phyloP scores from a whole-genome alignment of 2,113 vertebrate genomes.

The Oceanites oceanicus region DNA sequence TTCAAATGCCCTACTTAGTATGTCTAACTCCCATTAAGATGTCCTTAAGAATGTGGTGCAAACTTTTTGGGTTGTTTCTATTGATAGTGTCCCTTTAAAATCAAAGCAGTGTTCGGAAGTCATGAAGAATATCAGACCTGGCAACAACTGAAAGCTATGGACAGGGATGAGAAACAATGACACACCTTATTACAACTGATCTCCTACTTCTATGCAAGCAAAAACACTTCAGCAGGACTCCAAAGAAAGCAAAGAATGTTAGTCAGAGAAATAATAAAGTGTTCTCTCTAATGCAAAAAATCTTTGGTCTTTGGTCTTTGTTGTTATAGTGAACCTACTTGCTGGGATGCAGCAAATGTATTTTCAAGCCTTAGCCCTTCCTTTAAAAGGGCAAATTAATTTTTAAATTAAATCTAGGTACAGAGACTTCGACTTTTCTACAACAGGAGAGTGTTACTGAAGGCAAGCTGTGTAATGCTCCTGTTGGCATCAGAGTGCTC shows the following conservation, averaged over 20 bases:
- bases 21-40: not conserved
- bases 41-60: not conserved
- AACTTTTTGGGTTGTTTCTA: not conserved
- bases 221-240: conserved; percentile 10
- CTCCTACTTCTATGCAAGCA: not conserved
- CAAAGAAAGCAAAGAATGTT: conserved; percentile 34
- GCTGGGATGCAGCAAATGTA: not conserved
- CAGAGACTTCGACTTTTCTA: not conserved
- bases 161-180: not conserved
- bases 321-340: not conserved
- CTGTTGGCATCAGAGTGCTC: not conserved
- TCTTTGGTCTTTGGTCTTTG: not conserved
- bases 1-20: not conserved
- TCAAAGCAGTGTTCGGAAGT: not conserved
- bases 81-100: not conserved
- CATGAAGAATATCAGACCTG: not conserved
- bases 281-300: conserved; percentile 4
- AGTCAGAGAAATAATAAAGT: conserved; percentile 51
- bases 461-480: not conserved
- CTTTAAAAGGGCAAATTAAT: not conserved
- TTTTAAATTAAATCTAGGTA: not conserved
- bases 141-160: not conserved
- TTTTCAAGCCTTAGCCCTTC: not conserved
- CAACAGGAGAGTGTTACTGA: not conserved
- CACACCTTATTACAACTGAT: conserved; percentile 12